Conservation (phyloP, 2,888 invertebrate species). For the Pristionchus japonicus region DNA sequence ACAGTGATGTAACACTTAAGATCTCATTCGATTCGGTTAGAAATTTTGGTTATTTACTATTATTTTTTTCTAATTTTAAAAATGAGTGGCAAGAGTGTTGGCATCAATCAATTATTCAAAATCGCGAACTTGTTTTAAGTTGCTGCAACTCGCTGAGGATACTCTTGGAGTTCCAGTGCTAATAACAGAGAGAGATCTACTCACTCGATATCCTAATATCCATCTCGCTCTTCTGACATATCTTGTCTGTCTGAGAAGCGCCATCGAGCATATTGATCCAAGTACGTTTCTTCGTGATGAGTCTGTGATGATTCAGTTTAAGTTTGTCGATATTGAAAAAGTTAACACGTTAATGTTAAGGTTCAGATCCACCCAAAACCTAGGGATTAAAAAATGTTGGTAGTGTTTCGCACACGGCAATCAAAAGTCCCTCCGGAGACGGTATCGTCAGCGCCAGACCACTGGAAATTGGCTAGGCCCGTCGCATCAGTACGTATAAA, state of each 20-base stretch:
- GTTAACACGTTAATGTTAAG: too few species aligned
- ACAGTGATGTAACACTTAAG: constrained; percentile 49
- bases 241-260: constrained; percentile 44
- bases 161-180: constrained; percentile 48
- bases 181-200: constrained; percentile 50
- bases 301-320: neutral
- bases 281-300: constrained; percentile 37
- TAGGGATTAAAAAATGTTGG: too few species aligned
- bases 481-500: too few species aligned
- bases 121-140: constrained; percentile 18
- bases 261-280: constrained; percentile 47
- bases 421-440: too few species aligned
- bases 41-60: neutral
- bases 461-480: too few species aligned
- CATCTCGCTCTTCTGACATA: constrained; percentile 50
- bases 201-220: constrained; percentile 50
- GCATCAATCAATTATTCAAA: too few species aligned
- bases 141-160: constrained; percentile 50
- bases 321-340: neutral
- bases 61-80: too few species aligned
- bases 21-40: constrained; percentile 52
- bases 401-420: too few species aligned
- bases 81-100: too few species aligned
- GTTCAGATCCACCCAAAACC: too few species aligned
- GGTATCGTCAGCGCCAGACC: too few species aligned